phyloP scores from a whole-genome alignment of 2,888 invertebrate genomes.

The Oscheius sp. region DNA sequence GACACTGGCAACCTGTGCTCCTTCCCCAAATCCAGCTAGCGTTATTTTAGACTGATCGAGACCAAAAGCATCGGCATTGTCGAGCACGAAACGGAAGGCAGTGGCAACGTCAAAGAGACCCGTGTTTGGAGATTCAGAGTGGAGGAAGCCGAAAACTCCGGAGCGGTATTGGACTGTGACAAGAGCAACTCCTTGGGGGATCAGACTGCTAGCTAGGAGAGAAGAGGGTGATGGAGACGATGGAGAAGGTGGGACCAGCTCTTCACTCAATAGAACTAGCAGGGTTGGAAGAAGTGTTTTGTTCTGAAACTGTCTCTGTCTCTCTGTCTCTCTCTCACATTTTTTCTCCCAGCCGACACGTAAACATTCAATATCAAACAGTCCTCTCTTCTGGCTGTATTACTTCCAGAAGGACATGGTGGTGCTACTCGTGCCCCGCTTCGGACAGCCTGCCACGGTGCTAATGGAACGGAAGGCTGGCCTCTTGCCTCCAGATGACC shows the following conservation, averaged over 20 bases:
- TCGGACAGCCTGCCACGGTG: constrained; percentile 10
- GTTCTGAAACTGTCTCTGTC: neutral
- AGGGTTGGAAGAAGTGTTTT: constrained; percentile 4
- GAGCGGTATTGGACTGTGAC: constrained; percentile 13
- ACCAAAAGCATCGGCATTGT: constrained; percentile 14
- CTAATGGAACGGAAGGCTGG: neutral
- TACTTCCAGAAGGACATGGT: constrained; percentile 21
- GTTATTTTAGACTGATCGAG: constrained; percentile 2
- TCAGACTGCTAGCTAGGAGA: constrained; percentile 22
- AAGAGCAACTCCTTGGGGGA: constrained; percentile 15
- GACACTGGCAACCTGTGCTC: constrained; percentile 25
- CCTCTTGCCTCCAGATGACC: constrained; percentile 14
- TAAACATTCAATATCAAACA: constrained; percentile 26
- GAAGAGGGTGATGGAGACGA: constrained; percentile 9
- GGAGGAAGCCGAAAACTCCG: constrained; percentile 20
- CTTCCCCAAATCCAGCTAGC: constrained; percentile 15
- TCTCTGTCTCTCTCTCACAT: neutral
- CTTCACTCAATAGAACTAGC: constrained; percentile 18
- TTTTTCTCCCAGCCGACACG: neutral
- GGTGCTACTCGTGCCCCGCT: neutral
- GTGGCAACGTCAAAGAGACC: constrained; percentile 19
- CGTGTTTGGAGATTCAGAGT: constrained; percentile 13
- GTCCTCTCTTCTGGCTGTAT: constrained; percentile 24
- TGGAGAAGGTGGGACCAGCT: constrained; percentile 18
- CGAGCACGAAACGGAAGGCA: constrained; percentile 13